Evolutionary conservation across 2,888 invertebrate genomes (phyloP).

Genomic region (Autographa pulchrina): DNA sequence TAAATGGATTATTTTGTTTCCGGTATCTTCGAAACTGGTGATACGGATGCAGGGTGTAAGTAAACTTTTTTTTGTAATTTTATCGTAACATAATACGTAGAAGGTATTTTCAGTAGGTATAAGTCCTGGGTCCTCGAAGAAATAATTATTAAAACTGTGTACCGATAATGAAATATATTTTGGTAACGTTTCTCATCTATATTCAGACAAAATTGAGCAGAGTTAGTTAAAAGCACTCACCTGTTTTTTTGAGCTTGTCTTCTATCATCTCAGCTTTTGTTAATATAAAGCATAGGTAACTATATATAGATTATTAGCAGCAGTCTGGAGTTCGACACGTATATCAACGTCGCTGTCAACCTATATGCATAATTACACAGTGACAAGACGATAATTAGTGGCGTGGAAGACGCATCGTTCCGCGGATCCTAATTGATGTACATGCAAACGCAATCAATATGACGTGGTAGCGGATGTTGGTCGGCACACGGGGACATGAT

Average conservation of each 20-base stretch:
- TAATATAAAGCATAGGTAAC: constrained; percentile 22
- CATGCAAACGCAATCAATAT: constrained; percentile 89
- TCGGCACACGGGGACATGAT: constrained; percentile 65
- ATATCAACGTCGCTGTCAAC: constrained; percentile 77
- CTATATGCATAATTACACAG: constrained; percentile 78
- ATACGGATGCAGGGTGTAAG: constrained; percentile 72
- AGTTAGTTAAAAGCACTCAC: too few relatives aligned
- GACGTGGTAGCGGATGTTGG: constrained; percentile 80
- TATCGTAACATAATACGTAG: neutral
- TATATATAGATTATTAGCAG: constrained; percentile 52
- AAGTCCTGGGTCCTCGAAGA: too few relatives aligned
- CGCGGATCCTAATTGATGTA: constrained; percentile 87
- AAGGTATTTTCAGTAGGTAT: too few relatives aligned
- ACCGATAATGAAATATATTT: too few relatives aligned
- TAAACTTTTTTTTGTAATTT: constrained; percentile 39
- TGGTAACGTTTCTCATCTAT: too few relatives aligned
- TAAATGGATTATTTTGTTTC: constrained; percentile 32
- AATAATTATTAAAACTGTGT: too few relatives aligned
- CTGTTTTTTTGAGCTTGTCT: too few relatives aligned
- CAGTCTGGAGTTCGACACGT: constrained; percentile 57
- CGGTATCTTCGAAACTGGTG: constrained; percentile 39
- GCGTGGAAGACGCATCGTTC: constrained; percentile 84
- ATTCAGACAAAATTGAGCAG: too few relatives aligned
- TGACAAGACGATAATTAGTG: constrained; percentile 87
- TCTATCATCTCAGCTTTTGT: neutral